Conservation (phyloP, 2,888 invertebrate species). For the Boloria selene region DNA sequence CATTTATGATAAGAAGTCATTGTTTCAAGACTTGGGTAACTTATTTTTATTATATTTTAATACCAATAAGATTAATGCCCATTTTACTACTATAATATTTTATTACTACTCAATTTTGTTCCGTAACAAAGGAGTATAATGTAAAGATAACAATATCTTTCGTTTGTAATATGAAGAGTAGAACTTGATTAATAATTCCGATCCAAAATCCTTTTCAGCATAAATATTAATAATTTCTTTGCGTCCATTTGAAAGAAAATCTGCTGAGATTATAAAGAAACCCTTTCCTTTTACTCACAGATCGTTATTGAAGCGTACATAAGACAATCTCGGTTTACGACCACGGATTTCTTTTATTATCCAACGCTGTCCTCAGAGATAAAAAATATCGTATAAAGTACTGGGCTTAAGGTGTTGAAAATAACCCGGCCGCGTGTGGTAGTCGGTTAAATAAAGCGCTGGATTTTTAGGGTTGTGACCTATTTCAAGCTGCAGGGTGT, state of each 20-base stretch:
- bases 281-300: constrained; percentile 27
- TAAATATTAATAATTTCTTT: constrained; percentile 15
- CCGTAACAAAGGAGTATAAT: background rate
- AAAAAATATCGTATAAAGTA: constrained; percentile 37
- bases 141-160: background rate
- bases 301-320: constrained; percentile 35
- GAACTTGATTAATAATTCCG: constrained; percentile 7
- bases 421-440: constrained; percentile 46
- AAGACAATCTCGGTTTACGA: constrained; percentile 37
- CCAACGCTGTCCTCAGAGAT: constrained; percentile 31
- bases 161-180: background rate
- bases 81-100: background rate
- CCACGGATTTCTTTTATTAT: constrained; percentile 36
- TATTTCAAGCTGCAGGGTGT: constrained; percentile 65
- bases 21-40: too few relatives aligned
- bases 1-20: too few relatives aligned
- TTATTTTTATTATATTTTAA: too few relatives aligned
- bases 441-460: constrained; percentile 49
- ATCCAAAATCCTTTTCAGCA: constrained; percentile 10
- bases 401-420: constrained; percentile 35
- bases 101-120: background rate
- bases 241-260: constrained; percentile 13
- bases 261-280: constrained; percentile 12
- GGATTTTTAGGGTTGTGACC: constrained; percentile 73
- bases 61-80: too few relatives aligned